Evolutionary conservation across 2,113 vertebrate genomes (phyloP).

Genomic region (Cyanoderma ruficeps): DNA sequence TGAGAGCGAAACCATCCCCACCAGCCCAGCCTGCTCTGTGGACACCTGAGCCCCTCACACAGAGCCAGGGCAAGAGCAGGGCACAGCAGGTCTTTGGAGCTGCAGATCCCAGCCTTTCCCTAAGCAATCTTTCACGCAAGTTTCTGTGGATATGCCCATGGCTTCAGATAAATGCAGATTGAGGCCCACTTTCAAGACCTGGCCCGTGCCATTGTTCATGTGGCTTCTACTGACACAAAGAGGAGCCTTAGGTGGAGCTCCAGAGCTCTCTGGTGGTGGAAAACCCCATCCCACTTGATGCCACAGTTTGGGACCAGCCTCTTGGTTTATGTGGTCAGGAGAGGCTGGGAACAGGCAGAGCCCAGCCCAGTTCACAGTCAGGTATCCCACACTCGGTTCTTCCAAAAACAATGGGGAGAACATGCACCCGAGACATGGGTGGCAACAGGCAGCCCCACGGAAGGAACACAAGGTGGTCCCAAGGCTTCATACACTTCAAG

Average conservation of each 20-base stretch:
- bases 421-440: fast-evolving
- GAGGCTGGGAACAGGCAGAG: neutral
- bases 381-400: neutral
- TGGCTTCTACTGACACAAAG: constrained; percentile 2
- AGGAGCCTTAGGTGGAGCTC: neutral
- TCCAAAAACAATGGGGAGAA: neutral
- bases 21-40: neutral
- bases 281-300: neutral
- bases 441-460: neutral
- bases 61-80: neutral
- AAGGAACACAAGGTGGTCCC: neutral
- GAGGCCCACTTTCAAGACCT: neutral
- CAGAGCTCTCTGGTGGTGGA: constrained; percentile 23
- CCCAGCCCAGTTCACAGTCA: neutral
- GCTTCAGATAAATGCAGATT: neutral
- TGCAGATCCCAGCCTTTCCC: neutral
- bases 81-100: neutral
- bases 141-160: neutral
- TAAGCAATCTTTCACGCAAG: neutral
- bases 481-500: neutral
- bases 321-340: neutral
- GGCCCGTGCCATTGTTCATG: fast-evolving
- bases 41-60: neutral
- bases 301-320: neutral
- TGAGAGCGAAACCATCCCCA: fast-evolving